Conservation (phyloP, 2,888 invertebrate species). For the Penaeus monodon region DNA sequence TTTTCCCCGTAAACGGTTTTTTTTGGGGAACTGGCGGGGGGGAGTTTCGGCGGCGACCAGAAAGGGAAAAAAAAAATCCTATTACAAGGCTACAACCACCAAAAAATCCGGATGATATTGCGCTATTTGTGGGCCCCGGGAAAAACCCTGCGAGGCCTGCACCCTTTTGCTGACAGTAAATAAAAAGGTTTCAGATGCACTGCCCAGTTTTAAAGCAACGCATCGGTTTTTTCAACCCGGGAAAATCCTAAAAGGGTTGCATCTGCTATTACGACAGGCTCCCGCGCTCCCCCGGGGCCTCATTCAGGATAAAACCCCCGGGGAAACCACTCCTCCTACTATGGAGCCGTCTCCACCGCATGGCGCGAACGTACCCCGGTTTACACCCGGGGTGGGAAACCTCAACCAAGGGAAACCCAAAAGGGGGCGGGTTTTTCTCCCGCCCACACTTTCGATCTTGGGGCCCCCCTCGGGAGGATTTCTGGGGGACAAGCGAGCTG, state of each 20-base stretch:
- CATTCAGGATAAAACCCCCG: constrained; percentile 37
- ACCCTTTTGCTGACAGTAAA: constrained; percentile 70
- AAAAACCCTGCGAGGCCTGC: constrained; percentile 20
- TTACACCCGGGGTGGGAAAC: constrained; percentile 82
- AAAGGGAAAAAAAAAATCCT: constrained; percentile 33
- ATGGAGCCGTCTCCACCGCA: constrained; percentile 53
- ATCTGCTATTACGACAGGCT: constrained; percentile 84
- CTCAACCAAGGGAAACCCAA: constrained; percentile 83
- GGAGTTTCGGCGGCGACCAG: constrained; percentile 38
- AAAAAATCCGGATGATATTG: constrained; percentile 30
- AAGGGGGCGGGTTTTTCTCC: constrained; percentile 90
- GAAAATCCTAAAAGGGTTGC: constrained; percentile 82
- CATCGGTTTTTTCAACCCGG: constrained; percentile 85
- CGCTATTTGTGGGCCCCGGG: constrained; percentile 50
- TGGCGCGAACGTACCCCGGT: constrained; percentile 67
- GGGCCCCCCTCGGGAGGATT: constrained; percentile 66
- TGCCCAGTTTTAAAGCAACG: constrained; percentile 89
- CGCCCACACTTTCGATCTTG: constrained; percentile 35
- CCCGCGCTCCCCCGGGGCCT: constrained; percentile 73
- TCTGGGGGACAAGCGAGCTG: constrained; percentile 90
- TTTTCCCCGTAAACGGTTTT: constrained; percentile 47
- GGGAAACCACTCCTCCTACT: constrained; percentile 24
- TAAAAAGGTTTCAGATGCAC: constrained; percentile 83
- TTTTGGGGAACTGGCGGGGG: constrained; percentile 41
- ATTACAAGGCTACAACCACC: constrained; percentile 49